Evolutionary conservation across 1,140 invertebrate species (phyloP).

Genomic region (Phortica variegata): DNA sequence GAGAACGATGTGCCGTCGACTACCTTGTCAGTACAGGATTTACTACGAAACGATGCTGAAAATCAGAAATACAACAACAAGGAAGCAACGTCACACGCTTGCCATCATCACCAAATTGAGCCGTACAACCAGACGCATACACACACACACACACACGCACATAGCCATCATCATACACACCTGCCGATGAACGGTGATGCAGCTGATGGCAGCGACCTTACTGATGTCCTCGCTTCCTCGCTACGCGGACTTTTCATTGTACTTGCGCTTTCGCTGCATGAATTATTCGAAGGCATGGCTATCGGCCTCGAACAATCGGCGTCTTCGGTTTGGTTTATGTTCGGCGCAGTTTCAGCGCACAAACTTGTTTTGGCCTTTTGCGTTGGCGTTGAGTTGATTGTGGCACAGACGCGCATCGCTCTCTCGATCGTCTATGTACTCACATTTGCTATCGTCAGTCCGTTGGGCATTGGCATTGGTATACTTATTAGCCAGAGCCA

Average conservation of each 20-base stretch:
- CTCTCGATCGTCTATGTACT: slow-evolving; percentile 70
- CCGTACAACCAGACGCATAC: slow-evolving; percentile 21
- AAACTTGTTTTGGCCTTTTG: slow-evolving; percentile 88
- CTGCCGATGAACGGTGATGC: no score
- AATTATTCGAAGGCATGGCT: slow-evolving; percentile 88
- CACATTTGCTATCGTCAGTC: slow-evolving; percentile 77
- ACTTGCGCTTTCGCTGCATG: slow-evolving; percentile 84
- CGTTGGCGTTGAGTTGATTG: slow-evolving; percentile 76
- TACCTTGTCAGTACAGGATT: slow-evolving; percentile 35
- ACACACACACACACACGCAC: slow-evolving; percentile 47
- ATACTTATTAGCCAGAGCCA: slow-evolving; percentile 65
- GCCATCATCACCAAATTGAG: slow-evolving; percentile 16
- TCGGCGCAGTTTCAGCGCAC: slow-evolving; percentile 82
- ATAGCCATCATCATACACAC: slow-evolving; percentile 55
- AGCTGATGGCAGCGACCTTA: slow-evolving; percentile 38
- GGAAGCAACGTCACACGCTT: slow-evolving; percentile 11
- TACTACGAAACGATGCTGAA: slow-evolving; percentile 36
- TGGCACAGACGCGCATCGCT: slow-evolving; percentile 64
- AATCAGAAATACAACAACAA: slow-evolving; percentile 38
- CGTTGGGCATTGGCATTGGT: slow-evolving; percentile 75
- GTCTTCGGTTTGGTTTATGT: slow-evolving; percentile 76
- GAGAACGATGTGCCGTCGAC: background rate
- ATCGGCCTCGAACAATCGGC: slow-evolving; percentile 76
- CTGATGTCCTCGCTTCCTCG: slow-evolving; percentile 66
- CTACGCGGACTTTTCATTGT: slow-evolving; percentile 77